Evolutionary conservation across 2,797 vertebrate genomes (phyloP), one percentile per base, ranked within the genome.

Genomic region (Lepidocolaptes lacrymiger): DNA sequence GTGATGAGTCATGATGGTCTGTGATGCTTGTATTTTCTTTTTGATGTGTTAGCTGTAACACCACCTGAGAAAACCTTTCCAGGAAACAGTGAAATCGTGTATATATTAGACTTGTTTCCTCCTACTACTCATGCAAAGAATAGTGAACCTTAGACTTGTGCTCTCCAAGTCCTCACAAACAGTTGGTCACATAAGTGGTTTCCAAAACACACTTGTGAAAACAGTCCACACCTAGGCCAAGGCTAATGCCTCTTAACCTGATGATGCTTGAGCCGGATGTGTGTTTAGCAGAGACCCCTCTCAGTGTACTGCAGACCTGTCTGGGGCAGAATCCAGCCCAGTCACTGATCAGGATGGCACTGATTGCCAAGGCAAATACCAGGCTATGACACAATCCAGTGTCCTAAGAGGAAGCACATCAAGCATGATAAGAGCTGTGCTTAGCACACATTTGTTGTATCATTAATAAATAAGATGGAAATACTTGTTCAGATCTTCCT

Each of bases 131-230:
- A 54, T 5, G 2, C 30, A 55, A 52, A 72, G 23, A 61, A 21
- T 7, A 52, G 11, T 1, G 4, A 28, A 14, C 18, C 10, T 49
- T 21, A 10, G 11, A 18, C 12, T 83, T 37, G 14, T 64, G 32
- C 37, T 83, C 18, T 9, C 51, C 51, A 30, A 54, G 8, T 3
- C 18, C 48, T 48, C 41, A 20, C 13, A 26, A 16, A 48, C 1
- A 11, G 7, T 39, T 24, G 5, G 36, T 26, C 58, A 62, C 7
- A 20, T 5, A 66, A 52, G 18, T 2, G 1, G 14, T 9, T 69
- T 56, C 27, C 37, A 15, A 43, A 15, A 7, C 1, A 0, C 1
- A 0, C 21, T 37, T 6, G 3, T 5, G 23, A 63, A 82, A 7
- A 23, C 56, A 48, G 56, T 52, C 14, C n/a, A n/a, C 34, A 58